phyloP scores from a whole-genome alignment of 2,113 vertebrate genomes.

The Hyaena hyaena region DNA sequence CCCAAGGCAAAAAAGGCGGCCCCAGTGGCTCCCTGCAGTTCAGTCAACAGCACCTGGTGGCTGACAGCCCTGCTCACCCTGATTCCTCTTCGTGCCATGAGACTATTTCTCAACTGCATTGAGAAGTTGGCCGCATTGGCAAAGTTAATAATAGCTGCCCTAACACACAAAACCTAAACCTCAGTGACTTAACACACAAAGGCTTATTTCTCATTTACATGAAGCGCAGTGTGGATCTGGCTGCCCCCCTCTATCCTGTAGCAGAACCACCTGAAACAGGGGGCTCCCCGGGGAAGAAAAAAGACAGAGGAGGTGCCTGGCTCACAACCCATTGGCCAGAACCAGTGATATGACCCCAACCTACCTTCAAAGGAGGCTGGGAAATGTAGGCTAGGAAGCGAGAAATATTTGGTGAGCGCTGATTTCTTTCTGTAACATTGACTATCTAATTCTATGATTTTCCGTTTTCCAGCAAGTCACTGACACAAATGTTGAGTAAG shows the following conservation, averaged over 20 bases:
- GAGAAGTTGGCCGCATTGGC: fast-evolving
- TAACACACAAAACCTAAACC: neutral
- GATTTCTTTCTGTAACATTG: neutral
- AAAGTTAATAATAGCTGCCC: neutral
- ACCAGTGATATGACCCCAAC: neutral
- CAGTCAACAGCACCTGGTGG: neutral
- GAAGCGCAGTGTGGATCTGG: neutral
- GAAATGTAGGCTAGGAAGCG: neutral
- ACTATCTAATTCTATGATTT: neutral
- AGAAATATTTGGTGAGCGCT: neutral
- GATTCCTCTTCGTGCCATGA: neutral
- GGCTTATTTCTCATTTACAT: neutral
- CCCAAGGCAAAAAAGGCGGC: neutral
- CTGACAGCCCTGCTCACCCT: neutral
- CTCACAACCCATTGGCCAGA: neutral
- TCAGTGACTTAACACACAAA: neutral
- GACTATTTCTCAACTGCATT: neutral
- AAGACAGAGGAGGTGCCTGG: neutral
- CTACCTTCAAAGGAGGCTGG: neutral
- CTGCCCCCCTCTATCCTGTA: neutral
- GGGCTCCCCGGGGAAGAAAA: neutral
- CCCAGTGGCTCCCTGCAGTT: neutral
- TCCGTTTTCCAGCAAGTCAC: neutral
- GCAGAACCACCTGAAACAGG: neutral
- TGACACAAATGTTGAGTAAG: neutral